Evolutionary conservation across 1,140 invertebrate species (phyloP), one percentile per base, ranked within the genome.

Genomic region (Leptestheria dahalacensis): DNA sequence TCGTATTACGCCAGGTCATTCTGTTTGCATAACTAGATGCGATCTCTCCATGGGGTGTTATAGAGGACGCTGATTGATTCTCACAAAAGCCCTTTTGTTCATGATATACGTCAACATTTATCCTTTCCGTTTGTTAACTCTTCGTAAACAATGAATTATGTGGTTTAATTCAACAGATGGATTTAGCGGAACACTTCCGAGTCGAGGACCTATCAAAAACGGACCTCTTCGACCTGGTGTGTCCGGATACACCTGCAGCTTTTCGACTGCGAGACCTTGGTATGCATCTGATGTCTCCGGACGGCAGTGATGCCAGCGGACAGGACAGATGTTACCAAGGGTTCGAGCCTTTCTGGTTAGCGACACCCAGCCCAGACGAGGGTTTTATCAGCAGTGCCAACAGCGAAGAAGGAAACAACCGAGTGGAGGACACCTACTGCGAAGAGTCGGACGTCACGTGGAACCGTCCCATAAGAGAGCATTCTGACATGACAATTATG

Each of bases 141-240:
- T n/a, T n/a, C n/a, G n/a, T n/a, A n/a, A n/a, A n/a, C n/a, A n/a
- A n/a, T n/a, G n/a, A n/a, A n/a, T n/a, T n/a, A n/a, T n/a, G n/a
- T n/a, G n/a, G n/a, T n/a, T n/a, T n/a, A n/a, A n/a, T n/a, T n/a
- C n/a, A n/a, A n/a, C n/a, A n/a, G 15, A 60, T 60, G 58, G 58
- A 60, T 21, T 23, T 60, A 21, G 58, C 58, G 18, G 58, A 49
- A 28, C 48, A 28, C n/a, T 60, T 60, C 26, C 58, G 48, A 18
- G 46, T 60, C 48, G 58, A 60, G 15, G 58, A 60, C 26, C 20
- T 60, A 41, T 60, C 58, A 26, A 50, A 51, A 46, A 60, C 58
- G 25, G 58, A 60, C 15, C 46, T 60, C 25, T 60, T 60, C 33
- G 58, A 60, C 48, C 52, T 60, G 18, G 58, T 60, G 21, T 60